Evolutionary conservation across 2,888 invertebrate genomes (phyloP).

Genomic region (Unio delphinus): DNA sequence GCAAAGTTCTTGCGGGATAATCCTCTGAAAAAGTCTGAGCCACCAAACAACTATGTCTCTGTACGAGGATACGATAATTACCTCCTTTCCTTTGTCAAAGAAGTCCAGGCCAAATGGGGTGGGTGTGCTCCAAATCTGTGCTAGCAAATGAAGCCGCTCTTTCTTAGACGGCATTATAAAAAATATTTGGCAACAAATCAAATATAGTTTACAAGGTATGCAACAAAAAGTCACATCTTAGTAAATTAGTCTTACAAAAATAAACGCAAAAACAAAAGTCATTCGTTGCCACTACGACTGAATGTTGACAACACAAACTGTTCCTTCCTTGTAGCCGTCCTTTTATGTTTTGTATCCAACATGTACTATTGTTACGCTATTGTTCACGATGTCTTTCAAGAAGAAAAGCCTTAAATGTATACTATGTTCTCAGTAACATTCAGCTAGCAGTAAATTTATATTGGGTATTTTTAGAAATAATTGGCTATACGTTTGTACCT

Average conservation of each 20-base stretch:
- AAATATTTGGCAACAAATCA: no score
- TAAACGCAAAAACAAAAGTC: no score
- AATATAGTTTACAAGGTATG: background rate
- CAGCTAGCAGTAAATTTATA: no score
- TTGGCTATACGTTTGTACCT: slow-evolving; percentile 14
- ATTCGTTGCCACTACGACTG: no score
- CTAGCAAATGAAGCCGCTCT: slow-evolving; percentile 52
- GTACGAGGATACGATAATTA: slow-evolving; percentile 56
- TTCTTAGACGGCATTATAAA: slow-evolving; percentile 52
- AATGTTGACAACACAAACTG: no score
- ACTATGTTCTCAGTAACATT: no score
- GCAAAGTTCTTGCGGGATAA: slow-evolving; percentile 58
- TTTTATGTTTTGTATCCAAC: no score
- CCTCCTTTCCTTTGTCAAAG: slow-evolving; percentile 61
- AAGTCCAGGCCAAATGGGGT: slow-evolving; percentile 62
- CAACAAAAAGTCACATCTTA: background rate
- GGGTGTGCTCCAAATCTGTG: slow-evolving; percentile 60
- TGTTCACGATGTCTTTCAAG: no score
- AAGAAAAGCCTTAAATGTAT: no score
- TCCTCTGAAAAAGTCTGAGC: slow-evolving; percentile 55
- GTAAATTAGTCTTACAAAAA: no score
- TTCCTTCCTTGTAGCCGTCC: no score
- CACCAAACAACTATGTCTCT: slow-evolving; percentile 56
- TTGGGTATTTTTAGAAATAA: background rate
- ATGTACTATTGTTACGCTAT: no score